A percentile compares a stretch with the other conserved stretches of the same genome.
phyloP scores from a whole-genome alignment of 2,113 vertebrate genomes.

The Cichladusa arquata region DNA sequence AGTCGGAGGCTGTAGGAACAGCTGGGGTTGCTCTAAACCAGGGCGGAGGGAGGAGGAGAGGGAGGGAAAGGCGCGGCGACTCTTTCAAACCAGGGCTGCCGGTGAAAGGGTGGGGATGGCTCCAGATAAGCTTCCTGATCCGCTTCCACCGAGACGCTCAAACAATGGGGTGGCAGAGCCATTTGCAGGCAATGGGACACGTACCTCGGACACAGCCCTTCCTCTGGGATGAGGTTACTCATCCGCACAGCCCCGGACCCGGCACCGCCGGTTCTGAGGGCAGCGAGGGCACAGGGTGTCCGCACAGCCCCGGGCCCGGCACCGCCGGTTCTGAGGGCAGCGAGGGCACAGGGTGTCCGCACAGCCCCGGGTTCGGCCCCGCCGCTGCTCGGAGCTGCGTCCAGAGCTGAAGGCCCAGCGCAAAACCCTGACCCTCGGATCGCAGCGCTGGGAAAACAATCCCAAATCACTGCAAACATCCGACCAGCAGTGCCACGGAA shows the following conservation, averaged over 20 bases:
- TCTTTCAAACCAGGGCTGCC: background rate
- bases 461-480: background rate
- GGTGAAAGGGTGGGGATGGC: slow-evolving; percentile 39
- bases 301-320: no score
- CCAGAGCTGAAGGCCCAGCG: no score
- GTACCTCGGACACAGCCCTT: background rate
- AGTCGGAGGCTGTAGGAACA: background rate
- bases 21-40: background rate
- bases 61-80: background rate
- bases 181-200: background rate
- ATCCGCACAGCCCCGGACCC: no score
- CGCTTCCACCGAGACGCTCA: background rate
- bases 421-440: no score
- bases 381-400: no score
- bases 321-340: no score
- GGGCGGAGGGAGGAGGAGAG: background rate
- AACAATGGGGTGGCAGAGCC: slow-evolving; percentile 47
- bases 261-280: no score
- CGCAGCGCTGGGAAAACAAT: background rate
- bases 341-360: no score
- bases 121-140: slow-evolving; percentile 58
- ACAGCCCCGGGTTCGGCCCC: no score
- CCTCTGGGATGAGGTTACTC: no score
- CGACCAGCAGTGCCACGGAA: background rate
- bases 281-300: no score